phyloP scores from a whole-genome alignment of 2,797 vertebrate species.

The Tragelaphus eurycerus region DNA sequence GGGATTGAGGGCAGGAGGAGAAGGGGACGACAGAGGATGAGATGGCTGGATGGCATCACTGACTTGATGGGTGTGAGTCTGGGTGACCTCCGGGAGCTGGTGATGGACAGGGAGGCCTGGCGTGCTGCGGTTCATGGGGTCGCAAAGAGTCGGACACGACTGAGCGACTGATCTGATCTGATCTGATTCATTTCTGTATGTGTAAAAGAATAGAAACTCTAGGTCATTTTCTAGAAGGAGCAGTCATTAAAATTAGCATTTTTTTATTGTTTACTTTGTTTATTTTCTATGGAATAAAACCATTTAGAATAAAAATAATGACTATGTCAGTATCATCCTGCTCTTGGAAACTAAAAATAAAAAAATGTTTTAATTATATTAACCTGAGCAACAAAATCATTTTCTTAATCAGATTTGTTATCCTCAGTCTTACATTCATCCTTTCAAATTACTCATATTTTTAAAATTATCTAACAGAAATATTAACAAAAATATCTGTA shows the following conservation, averaged over 20 bases:
- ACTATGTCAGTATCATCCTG: neutral
- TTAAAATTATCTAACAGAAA: neutral
- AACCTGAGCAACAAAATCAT: neutral
- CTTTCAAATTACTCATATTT: neutral
- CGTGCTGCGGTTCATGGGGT: too few relatives aligned
- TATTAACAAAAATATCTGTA: neutral
- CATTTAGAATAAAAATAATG: neutral
- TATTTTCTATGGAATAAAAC: neutral
- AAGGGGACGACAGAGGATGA: too few relatives aligned
- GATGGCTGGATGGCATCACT: too few relatives aligned
- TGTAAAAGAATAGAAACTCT: neutral
- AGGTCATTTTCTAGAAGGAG: neutral
- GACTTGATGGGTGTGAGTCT: too few relatives aligned
- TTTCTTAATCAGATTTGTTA: neutral
- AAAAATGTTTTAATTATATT: neutral
- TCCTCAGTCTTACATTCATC: neutral
- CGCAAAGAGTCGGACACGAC: too few relatives aligned
- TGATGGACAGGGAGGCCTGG: too few relatives aligned
- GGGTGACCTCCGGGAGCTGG: too few relatives aligned
- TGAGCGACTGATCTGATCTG: too few relatives aligned
- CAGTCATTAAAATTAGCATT: neutral
- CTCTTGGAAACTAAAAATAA: neutral
- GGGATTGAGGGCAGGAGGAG: too few relatives aligned
- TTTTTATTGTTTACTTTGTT: neutral
- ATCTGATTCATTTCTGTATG: neutral